A percentile compares a stretch with the other conserved stretches of the same genome.
phyloP scores from a whole-genome alignment of 2,797 vertebrate genomes.

The Platyrinchus mystaceus region DNA sequence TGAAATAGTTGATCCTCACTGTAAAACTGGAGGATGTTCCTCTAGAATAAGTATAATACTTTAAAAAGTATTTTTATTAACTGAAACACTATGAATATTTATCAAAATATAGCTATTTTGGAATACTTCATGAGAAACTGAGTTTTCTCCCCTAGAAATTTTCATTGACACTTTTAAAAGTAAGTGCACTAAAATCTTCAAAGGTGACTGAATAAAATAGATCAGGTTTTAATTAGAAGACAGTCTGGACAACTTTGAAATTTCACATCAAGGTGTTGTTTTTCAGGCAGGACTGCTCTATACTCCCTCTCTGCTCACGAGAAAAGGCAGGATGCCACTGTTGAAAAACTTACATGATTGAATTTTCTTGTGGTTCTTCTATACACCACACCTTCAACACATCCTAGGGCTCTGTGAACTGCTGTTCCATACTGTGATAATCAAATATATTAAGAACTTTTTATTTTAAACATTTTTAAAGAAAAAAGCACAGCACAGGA shows the following conservation, averaged over 20 bases:
- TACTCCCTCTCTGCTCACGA: not conserved
- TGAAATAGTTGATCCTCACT: not conserved
- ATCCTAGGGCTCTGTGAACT: not conserved
- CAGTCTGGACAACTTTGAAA: not conserved
- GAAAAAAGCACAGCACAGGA: not conserved
- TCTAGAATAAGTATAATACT: not conserved
- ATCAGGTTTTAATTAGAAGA: not conserved
- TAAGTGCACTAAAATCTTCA: not conserved
- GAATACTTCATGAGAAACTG: not conserved
- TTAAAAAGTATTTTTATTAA: not conserved
- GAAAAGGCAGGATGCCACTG: not conserved
- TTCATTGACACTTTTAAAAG: not conserved
- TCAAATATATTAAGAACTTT: not conserved
- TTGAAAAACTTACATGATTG: not conserved
- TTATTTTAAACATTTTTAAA: not conserved
- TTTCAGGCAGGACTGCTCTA: not conserved
- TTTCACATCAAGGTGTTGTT: not conserved
- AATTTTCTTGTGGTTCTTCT: not conserved
- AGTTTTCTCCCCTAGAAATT: not conserved
- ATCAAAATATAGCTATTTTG: not conserved
- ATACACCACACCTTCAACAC: not conserved
- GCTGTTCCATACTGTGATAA: not conserved
- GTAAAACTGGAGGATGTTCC: not conserved
- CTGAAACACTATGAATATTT: not conserved
- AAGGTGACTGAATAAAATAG: not conserved